Percentiles rank a stretch among this genome's conserved stretches.
Conservation (phyloP, 1,140 invertebrate species). For the Brachionus asplanchnoidis region DNA sequence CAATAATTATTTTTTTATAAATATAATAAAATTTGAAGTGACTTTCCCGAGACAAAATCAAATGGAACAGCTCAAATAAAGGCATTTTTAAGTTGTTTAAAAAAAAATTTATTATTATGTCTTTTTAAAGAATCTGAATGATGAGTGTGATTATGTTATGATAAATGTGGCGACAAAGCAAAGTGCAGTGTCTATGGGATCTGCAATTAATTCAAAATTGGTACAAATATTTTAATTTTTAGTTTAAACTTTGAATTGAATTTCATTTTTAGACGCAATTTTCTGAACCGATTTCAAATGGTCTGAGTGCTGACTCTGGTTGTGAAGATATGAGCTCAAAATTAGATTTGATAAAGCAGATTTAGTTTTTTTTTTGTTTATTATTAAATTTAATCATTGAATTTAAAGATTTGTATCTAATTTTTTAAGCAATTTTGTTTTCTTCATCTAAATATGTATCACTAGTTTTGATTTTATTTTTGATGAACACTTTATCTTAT, state of each 20-base stretch:
- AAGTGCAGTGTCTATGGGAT: conserved; percentile 15
- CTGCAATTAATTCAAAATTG: conserved; percentile 36
- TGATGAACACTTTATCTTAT: not conserved
- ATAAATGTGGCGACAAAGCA: conserved; percentile 7
- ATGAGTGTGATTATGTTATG: conserved; percentile 26
- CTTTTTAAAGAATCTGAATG: not conserved
- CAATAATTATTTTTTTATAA: not conserved
- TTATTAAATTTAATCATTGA: not conserved
- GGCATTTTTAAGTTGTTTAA: not conserved
- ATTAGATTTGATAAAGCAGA: not conserved
- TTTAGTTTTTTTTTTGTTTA: not conserved
- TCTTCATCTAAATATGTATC: not conserved
- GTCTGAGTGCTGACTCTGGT: conserved; percentile 25
- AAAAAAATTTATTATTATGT: not conserved
- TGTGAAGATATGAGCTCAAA: conserved; percentile 39
- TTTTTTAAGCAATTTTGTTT: not conserved
- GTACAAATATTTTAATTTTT: not conserved
- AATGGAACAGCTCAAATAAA: conserved; percentile 22
- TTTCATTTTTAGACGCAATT: not conserved
- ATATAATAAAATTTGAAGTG: not conserved
- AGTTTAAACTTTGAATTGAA: not conserved
- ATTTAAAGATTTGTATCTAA: not conserved
- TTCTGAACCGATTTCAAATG: not conserved
- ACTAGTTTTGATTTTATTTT: not conserved
- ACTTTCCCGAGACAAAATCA: not conserved